Conservation (phyloP, 2,113 vertebrate genomes). For the Hippolais icterina region DNA sequence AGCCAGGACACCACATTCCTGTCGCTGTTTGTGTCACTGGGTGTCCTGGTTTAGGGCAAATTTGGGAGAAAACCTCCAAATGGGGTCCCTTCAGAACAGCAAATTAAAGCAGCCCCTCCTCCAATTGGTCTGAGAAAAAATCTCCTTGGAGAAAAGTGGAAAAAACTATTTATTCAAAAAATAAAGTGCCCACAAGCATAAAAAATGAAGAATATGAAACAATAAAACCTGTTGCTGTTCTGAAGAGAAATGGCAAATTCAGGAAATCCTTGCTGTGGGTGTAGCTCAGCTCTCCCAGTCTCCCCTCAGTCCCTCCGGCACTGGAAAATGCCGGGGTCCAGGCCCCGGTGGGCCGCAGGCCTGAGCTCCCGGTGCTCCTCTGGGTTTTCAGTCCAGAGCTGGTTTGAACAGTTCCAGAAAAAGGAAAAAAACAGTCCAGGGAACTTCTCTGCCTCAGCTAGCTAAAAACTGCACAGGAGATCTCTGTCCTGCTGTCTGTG, state of each 20-base stretch:
- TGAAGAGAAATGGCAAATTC: not conserved
- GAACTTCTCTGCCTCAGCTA: not conserved
- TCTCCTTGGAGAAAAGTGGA: not conserved
- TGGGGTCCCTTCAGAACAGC: not conserved
- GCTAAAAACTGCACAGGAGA: not conserved
- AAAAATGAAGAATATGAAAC: not conserved
- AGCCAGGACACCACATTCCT: not conserved
- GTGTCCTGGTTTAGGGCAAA: not conserved
- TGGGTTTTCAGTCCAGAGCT: not conserved
- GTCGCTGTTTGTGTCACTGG: not conserved
- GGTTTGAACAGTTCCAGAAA: not conserved
- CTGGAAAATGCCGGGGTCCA: not conserved
- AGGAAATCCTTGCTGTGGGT: not conserved
- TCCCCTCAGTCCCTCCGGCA: not conserved
- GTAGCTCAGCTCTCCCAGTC: not conserved
- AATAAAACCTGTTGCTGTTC: not conserved
- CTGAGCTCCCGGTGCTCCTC: too few relatives aligned
- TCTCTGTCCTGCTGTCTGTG: not conserved
- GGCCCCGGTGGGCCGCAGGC: too few relatives aligned
- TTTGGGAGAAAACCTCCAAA: not conserved
- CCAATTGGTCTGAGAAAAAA: not conserved
- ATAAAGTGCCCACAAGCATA: not conserved
- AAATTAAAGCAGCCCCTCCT: not conserved
- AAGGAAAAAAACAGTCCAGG: not conserved
- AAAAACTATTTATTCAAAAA: not conserved